Base-by-base conservation (phyloP, 2,888 invertebrate species). In the Villa cingulata region DNA sequence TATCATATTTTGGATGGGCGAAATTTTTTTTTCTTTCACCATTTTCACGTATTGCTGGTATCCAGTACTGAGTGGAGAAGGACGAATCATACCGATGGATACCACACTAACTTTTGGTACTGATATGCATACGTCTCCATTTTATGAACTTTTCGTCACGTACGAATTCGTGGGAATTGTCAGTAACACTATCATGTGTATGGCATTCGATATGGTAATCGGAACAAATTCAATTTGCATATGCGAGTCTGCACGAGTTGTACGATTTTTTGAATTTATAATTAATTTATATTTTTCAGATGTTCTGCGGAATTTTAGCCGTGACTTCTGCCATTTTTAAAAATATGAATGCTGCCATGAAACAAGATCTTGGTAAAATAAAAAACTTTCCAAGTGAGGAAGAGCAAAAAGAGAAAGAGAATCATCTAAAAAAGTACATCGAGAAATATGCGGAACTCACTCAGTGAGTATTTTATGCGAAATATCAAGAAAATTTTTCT, bases 201-300 rank as follows among this genome's bases (percentile, higher is more conserved):
- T 46, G 45, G 40, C 20, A 17, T 41, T 40, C n/a, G 45, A 46
- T 23, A 34, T 40, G 14, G 45, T 46, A 41, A 36, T n/a, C n/a
- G n/a, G n/a, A n/a, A n/a, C n/a, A n/a, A n/a, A n/a, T n/a, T n/a
- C n/a, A n/a, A n/a, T n/a, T n/a, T n/a, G n/a, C n/a, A n/a, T n/a
- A n/a, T n/a, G n/a, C n/a, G n/a, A n/a, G n/a, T n/a, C n/a, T n/a
- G n/a, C n/a, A n/a, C n/a, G n/a, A n/a, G n/a, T n/a, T 6, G 27
- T 27, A 4, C 27, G 4, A 27, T 6, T n/a, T 17, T 17, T 39
- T 17, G 12, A 17, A 39, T 39, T 39, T 39, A 18, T 39, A 18
- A 38, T 38, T 16, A n/a, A n/a, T 38, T 19, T 18, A 10, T 18
- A 39, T 14, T 36, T 34, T 45, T 17, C 4, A 46, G 45, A 20